Base-by-base conservation (phyloP, 2,797 vertebrate genomes). In the Rhyacichthys aspro region DNA sequence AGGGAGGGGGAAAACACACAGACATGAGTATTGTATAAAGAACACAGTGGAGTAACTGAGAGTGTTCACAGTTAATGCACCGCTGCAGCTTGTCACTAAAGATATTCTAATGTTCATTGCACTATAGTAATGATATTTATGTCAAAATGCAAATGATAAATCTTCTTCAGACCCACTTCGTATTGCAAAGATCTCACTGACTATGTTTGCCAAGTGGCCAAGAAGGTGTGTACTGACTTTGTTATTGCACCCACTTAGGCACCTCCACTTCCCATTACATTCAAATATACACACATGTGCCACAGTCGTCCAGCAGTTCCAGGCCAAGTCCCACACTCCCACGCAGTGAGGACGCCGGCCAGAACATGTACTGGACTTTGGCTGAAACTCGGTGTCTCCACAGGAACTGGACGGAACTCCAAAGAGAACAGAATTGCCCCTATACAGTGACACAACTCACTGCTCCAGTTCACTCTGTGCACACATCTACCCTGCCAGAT, bases 361-460 rank as follows among this genome's bases (percentile, higher is more conserved):
- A 59, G 67, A 62, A 54, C 74, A 67, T 83, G 74, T 70, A 76
- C 65, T 88, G 86, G 82, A 88, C 85, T 88, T 86, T 88, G 87
- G 86, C 86, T 88, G 78, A 59, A 77, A 68, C 83, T 79, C 84
- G 60, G 69, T 63, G 17, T 77, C 85, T 73, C 86, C 62, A 70
- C 78, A 59, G 86, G 84, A 38, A 48, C 34, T 54, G 62, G 59
- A 19, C 56, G 64, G 43, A 64, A 67, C 67, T 65, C 74, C 18
- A 9, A 34, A 70, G 64, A 76, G 63, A 53, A 83, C 70, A 76
- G 61, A 74, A 78, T 63, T 55, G 59, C 47, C 49, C 45, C 55
- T 56, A 66, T 55, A 57, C 58, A 67, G 48, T 58, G 38, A 61
- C 72, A 59, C 46, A 53, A 55, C 52, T 68, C 59, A 44, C 50